phyloP scores from a whole-genome alignment of 2,113 vertebrate genomes.

The Leptocoma aspasia region DNA sequence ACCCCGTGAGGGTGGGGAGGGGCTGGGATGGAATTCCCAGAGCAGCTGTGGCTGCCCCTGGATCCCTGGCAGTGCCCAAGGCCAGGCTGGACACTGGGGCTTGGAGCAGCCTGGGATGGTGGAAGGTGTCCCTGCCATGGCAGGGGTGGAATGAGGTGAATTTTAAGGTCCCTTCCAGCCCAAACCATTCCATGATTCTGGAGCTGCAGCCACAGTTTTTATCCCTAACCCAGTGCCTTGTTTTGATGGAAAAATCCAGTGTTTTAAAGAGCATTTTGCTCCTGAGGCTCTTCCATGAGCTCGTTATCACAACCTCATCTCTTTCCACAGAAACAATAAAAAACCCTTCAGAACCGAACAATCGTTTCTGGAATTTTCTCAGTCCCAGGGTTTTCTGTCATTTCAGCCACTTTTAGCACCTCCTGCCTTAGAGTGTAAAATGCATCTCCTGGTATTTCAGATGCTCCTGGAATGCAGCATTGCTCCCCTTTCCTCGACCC shows the following conservation, averaged over 20 bases:
- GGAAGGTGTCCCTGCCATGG: neutral
- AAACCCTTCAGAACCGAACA: neutral
- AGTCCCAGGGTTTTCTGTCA: neutral
- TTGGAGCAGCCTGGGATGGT: neutral
- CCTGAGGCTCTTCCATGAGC: neutral
- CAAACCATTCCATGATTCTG: neutral
- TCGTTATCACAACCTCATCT: neutral
- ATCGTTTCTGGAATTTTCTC: neutral
- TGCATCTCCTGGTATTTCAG: neutral
- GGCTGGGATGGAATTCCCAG: neutral
- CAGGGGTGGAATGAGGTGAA: no score
- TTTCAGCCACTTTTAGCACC: neutral
- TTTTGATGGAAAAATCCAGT: neutral
- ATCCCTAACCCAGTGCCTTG: neutral
- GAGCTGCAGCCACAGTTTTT: neutral
- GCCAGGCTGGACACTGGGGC: neutral
- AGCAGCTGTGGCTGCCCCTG: neutral
- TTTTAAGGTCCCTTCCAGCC: neutral
- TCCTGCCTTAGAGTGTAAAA: neutral
- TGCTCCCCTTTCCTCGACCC: neutral
- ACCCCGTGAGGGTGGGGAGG: neutral
- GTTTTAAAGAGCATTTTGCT: neutral
- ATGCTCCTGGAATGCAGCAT: neutral
- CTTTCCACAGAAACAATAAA: neutral
- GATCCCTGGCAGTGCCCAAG: neutral